phyloP scores from a whole-genome alignment of 2,113 vertebrate genomes.

The Sterrhoptilus dennistouni region DNA sequence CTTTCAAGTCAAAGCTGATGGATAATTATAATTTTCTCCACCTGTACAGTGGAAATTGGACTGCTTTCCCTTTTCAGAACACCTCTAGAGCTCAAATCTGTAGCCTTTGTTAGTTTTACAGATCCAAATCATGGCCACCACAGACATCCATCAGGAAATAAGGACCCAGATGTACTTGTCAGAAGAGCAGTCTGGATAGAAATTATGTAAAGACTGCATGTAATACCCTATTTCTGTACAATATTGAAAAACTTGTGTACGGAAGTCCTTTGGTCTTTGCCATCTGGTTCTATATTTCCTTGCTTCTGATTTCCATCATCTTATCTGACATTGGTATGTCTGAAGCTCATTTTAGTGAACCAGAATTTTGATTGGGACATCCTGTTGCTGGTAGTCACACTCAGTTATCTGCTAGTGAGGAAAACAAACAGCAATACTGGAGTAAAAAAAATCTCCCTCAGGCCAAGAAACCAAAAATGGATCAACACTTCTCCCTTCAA shows the following conservation, averaged over 20 bases:
- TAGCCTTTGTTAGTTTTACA: not conserved
- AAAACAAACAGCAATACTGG: not conserved
- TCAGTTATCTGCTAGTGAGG: not conserved
- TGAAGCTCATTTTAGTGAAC: not conserved
- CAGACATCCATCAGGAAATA: not conserved
- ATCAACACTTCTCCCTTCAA: not conserved
- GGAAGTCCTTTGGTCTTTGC: not conserved
- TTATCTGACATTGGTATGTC: not conserved
- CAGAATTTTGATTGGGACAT: not conserved
- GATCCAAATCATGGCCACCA: not conserved
- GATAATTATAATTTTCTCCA: not conserved
- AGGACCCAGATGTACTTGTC: not conserved
- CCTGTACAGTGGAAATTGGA: not conserved
- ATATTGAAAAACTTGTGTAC: not conserved
- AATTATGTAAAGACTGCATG: not conserved
- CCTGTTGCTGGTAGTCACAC: not conserved
- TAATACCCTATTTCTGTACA: not conserved
- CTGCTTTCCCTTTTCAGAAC: not conserved
- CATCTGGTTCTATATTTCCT: not conserved
- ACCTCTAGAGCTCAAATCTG: not conserved
- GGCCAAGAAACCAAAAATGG: not conserved
- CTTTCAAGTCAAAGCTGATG: not conserved
- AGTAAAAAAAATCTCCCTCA: not conserved
- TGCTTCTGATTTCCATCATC: not conserved
- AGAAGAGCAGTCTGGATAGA: not conserved